Conservation (phyloP, 2,797 vertebrate genomes). For the Sebastes oblongus region DNA sequence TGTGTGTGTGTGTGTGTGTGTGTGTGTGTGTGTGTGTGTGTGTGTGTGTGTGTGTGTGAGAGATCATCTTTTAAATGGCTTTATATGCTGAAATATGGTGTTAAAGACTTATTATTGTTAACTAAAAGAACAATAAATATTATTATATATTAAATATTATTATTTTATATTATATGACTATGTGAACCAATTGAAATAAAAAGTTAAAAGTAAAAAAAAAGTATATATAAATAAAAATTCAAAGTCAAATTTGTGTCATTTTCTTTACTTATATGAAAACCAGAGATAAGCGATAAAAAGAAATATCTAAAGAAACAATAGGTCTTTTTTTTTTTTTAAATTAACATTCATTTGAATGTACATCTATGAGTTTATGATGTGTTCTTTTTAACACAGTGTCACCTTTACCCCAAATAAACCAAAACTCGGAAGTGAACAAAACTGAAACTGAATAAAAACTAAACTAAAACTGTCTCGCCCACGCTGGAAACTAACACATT, state of each 20-base stretch:
- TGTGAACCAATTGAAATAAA: not conserved
- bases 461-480: not conserved
- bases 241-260: too few relatives aligned
- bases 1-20: not conserved
- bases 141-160: too few relatives aligned
- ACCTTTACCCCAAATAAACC: not conserved
- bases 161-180: not conserved
- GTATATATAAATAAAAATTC: not conserved
- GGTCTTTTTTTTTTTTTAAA: not conserved
- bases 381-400: not conserved
- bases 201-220: too few relatives aligned
- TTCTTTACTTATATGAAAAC: not conserved
- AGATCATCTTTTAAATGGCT: not conserved
- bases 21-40: too few relatives aligned
- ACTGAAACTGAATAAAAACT: not conserved
- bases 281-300: not conserved
- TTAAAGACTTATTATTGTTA: not conserved
- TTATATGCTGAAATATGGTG: not conserved
- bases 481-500: not conserved
- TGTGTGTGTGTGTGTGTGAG: too few relatives aligned
- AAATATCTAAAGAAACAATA: not conserved
- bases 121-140: not conserved
- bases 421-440: not conserved
- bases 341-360: not conserved
- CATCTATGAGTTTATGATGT: not conserved